Conservation (phyloP, 2,888 invertebrate genomes). For the Xylota sylvarum region DNA sequence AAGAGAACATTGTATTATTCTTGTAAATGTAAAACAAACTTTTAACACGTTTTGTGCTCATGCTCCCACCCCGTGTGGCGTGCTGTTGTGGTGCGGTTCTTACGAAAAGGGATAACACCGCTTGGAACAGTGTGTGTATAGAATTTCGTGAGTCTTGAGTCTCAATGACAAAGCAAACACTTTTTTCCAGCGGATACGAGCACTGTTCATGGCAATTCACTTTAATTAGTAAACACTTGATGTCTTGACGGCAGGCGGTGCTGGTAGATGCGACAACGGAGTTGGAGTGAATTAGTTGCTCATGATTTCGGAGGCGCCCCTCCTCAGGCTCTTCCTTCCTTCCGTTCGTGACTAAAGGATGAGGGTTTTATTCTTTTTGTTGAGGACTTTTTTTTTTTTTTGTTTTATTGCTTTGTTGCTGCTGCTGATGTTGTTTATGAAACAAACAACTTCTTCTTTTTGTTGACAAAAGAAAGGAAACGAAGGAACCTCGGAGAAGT, state of each 20-base stretch:
- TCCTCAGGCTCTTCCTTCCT: slow-evolving; percentile 20
- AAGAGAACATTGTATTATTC: neutral
- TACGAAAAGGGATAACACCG: slow-evolving; percentile 28
- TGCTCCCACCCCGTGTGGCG: neutral
- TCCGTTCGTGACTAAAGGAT: slow-evolving; percentile 36
- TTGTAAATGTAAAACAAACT: slow-evolving; percentile 32
- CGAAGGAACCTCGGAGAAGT: slow-evolving; percentile 17
- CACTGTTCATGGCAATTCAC: slow-evolving; percentile 67
- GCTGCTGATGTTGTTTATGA: slow-evolving; percentile 15
- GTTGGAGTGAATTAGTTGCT: slow-evolving; percentile 26
- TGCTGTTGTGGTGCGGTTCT: neutral
- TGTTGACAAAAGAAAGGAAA: slow-evolving; percentile 49
- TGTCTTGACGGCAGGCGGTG: slow-evolving; percentile 37
- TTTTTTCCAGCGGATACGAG: slow-evolving; percentile 57
- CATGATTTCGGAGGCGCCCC: slow-evolving; percentile 45
- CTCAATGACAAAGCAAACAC: slow-evolving; percentile 66
- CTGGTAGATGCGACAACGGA: slow-evolving; percentile 40
- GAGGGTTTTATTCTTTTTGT: slow-evolving; percentile 33
- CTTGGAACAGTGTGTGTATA: neutral
- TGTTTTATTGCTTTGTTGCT: slow-evolving; percentile 30
- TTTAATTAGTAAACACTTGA: slow-evolving; percentile 77
- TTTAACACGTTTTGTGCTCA: slow-evolving; percentile 28
- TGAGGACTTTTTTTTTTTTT: slow-evolving; percentile 19
- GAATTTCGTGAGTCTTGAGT: slow-evolving; percentile 61
- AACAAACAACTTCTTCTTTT: slow-evolving; percentile 18